Base-by-base conservation (phyloP, 2,797 vertebrate genomes). In the Takifugu ocellatus region DNA sequence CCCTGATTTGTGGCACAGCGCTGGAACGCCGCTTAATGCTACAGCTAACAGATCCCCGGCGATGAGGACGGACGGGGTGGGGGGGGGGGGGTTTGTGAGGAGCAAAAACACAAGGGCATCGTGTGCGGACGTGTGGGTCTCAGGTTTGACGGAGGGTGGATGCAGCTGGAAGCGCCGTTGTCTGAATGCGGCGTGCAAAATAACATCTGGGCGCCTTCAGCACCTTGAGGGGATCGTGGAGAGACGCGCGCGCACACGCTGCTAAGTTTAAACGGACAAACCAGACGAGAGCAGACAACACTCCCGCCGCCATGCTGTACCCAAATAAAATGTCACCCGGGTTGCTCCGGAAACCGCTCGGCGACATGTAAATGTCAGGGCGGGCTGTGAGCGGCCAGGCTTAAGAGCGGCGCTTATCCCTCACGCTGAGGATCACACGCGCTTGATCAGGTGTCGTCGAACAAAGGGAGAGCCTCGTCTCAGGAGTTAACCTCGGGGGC, bases 361-460 rank as follows among this genome's bases (percentile, higher is more conserved):
- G 29, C 61, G 61, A 43, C 61, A 79, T 17, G 25, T 3, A 81
- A 83, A 84, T 84, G 80, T 84, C 81, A 83, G 66, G 73, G 63
- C 59, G 49, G 3, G 51, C 66, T 58, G 21, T 6, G 10, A 9
- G 68, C 59, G 76, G 70, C 63, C 69, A 55, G 0, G 61, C 71
- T 56, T 39, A 21, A 73, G 58, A 65, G 74, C 77, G 24, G 27
- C 21, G 31, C 49, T 63, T 33, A 59, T 63, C 68, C 55, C 56
- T 79, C 72, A 57, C 47, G 15, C 62, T 51, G 65, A 83, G 79
- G 72, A 80, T 70, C 72, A 75, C 68, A 57, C 15, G 59, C 65
- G 71, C 50, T 68, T 83, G 80, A 85, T 84, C 72, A 83, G 74
- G 72, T 78, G 64, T 72, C 69, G 68, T 62, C 36, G 52, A 79